Percentiles rank a stretch among this genome's conserved stretches.
Conservation (phyloP, 1,140 invertebrate species). For the Sinonovacula constricta region DNA sequence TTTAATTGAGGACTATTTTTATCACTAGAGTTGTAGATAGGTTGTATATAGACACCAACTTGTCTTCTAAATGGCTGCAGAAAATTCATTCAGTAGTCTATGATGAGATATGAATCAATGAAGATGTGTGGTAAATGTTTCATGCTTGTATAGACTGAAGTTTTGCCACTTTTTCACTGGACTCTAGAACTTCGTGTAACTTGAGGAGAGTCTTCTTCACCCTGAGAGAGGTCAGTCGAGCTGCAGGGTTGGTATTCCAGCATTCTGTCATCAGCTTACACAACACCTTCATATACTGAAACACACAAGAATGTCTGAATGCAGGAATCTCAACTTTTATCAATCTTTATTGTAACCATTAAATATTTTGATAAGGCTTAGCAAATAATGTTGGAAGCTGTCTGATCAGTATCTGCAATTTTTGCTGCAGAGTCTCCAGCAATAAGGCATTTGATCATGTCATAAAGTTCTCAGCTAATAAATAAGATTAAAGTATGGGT, state of each 20-base stretch:
- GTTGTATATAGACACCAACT: neutral
- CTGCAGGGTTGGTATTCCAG: constrained; percentile 94
- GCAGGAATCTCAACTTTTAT: neutral
- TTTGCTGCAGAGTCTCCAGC: neutral
- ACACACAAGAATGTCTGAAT: constrained; percentile 62
- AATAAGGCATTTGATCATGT: too few species aligned
- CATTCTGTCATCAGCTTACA: constrained; percentile 99
- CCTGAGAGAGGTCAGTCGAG: constrained; percentile 91
- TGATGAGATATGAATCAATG: neutral
- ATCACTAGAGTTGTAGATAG: neutral
- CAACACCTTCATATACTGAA: constrained; percentile 90
- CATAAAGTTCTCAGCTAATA: too few species aligned
- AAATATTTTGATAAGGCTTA: constrained; percentile 7
- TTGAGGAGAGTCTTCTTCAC: constrained; percentile 95
- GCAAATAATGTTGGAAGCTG: too few species aligned
- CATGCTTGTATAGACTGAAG: constrained; percentile 44
- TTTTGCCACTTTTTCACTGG: constrained; percentile 42
- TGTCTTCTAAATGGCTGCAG: neutral
- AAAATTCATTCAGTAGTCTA: neutral
- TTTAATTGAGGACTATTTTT: neutral
- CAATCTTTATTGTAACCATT: neutral
- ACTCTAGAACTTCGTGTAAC: constrained; percentile 68
- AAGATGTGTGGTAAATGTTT: neutral
- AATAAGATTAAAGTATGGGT: too few species aligned
- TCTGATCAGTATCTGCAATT: neutral